These are phyloP conservation scores for Dromococcyx pavoninus DNA, from an alignment of 2,797 vertebrate species.

Conservation along the genomic window DNA sequence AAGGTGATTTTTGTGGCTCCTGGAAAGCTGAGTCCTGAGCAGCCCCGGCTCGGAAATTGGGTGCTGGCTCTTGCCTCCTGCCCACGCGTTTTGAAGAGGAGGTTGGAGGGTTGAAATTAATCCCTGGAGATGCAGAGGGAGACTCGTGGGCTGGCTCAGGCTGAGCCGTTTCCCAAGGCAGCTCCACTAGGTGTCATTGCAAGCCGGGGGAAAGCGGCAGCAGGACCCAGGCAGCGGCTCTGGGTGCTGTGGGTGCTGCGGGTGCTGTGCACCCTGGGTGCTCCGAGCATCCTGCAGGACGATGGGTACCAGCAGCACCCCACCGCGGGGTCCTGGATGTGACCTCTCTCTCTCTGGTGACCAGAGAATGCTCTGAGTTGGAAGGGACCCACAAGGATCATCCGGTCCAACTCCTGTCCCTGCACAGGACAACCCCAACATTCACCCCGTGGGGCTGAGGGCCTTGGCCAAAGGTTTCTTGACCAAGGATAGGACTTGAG, in stretches of 20 bases:
- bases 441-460: too few species aligned
- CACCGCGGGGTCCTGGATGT: accelerated
- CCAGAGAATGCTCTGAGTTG: too few species aligned
- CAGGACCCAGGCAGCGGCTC: accelerated
- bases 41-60: accelerated
- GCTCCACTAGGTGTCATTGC: too few species aligned
- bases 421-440: too few species aligned
- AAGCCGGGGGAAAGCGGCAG: not conserved
- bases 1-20: not conserved
- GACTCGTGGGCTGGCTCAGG: accelerated
- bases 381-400: too few species aligned
- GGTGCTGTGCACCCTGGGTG: not conserved
- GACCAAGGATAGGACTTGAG: too few species aligned
- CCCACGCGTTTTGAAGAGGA: not conserved
- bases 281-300: not conserved
- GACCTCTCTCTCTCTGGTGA: too few species aligned
- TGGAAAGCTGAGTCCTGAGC: not conserved
- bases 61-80: not conserved
- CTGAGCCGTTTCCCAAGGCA: too few species aligned
- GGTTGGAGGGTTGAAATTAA: not conserved
- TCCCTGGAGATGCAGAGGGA: not conserved
- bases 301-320: not conserved
- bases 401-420: too few species aligned
- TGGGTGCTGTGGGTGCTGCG: not conserved
- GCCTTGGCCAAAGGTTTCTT: too few species aligned